These are phyloP conservation scores for Nemotelus nigrinus DNA, from an alignment of 2,888 invertebrate species.

Conservation along the genomic window DNA sequence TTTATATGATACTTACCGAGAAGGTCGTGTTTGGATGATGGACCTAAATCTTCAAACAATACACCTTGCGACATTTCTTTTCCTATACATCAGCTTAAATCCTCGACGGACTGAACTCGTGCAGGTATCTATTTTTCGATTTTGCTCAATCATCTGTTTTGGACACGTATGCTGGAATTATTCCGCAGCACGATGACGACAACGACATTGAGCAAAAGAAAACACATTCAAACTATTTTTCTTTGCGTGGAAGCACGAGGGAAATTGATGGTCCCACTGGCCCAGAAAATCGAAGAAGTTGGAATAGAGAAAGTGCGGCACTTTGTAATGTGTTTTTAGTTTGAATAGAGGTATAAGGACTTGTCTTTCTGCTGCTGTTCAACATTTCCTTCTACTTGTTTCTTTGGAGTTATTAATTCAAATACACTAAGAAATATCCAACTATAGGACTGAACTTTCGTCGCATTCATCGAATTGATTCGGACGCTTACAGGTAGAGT, in stretches of 20 bases:
- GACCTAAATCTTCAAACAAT: too few species aligned
- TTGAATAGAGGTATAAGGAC: too few species aligned
- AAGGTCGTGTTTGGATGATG: too few species aligned
- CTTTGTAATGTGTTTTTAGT: neutral
- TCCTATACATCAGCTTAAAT: too few species aligned
- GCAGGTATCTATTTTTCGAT: constrained; percentile 2
- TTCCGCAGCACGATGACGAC: neutral
- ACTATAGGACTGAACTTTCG: too few species aligned
- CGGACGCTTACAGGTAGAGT: too few species aligned
- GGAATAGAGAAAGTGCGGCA: neutral
- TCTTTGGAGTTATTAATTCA: neutral
- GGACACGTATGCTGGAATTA: neutral
- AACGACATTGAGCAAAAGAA: neutral
- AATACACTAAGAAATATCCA: neutral
- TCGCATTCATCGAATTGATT: too few species aligned
- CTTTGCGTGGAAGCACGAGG: neutral
- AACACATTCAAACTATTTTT: constrained; percentile 5
- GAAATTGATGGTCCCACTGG: too few species aligned
- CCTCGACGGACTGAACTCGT: too few species aligned
- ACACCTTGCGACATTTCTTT: too few species aligned
- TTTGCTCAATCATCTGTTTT: constrained; percentile 32
- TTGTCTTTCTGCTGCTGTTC: too few species aligned
- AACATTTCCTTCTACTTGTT: neutral
- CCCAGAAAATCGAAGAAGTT: neutral
- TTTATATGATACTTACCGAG: too few species aligned